phyloP scores from a whole-genome alignment of 2,888 invertebrate species.

The Drosophila niveifrons region DNA sequence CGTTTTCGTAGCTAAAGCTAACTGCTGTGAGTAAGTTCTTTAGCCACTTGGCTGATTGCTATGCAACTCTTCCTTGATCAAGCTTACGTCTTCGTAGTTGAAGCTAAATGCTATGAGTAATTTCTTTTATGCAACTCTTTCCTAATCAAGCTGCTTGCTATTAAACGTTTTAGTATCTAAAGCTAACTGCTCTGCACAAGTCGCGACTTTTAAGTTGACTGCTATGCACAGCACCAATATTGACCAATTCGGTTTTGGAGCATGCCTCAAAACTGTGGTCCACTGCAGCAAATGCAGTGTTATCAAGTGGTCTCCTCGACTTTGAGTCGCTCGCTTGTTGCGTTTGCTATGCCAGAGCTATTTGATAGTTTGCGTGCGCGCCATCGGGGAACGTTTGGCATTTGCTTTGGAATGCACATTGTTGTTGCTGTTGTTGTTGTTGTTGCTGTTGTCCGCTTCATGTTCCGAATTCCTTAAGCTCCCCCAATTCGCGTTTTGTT shows the following conservation, averaged over 20 bases:
- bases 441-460: conserved; percentile 18
- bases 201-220: background rate
- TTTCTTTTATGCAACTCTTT: no score
- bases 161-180: no score
- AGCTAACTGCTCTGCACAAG: no score
- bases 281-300: background rate
- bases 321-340: conserved; percentile 31
- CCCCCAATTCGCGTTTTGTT: conserved; percentile 9
- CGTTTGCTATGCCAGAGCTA: conserved; percentile 57
- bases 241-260: background rate
- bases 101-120: no score
- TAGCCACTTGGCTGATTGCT: no score
- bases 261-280: background rate
- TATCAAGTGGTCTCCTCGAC: background rate
- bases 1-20: no score
- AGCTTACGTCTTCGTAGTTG: no score
- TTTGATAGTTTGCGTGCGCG: conserved; percentile 61
- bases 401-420: conserved; percentile 49
- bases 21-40: no score
- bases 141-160: no score
- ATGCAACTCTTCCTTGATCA: no score
- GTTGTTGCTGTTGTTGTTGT: no score
- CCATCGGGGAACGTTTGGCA: conserved; percentile 55
- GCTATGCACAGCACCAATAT: background rate
- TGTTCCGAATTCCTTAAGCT: conserved; percentile 46